Evolutionary conservation across 2,888 invertebrate species (phyloP).

Genomic region (Diplazon laetatorius): DNA sequence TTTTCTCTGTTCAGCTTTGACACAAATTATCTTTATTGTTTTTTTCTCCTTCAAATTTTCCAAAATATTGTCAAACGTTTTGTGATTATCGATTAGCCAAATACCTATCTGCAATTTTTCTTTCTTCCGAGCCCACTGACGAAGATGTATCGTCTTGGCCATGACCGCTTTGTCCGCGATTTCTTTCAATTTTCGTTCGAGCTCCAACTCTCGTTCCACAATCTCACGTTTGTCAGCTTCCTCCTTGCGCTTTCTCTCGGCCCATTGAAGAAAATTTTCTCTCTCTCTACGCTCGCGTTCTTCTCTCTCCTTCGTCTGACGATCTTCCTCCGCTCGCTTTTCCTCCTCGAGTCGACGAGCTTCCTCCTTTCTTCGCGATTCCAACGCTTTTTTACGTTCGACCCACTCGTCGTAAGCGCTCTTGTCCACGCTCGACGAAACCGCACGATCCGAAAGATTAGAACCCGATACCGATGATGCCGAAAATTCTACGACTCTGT

Average conservation of each 20-base stretch:
- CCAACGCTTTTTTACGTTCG: slow-evolving; percentile 82
- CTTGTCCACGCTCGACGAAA: slow-evolving; percentile 72
- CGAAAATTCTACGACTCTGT: slow-evolving; percentile 70
- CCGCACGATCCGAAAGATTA: slow-evolving; percentile 60
- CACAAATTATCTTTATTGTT: no score
- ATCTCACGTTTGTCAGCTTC: slow-evolving; percentile 81
- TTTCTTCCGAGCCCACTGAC: slow-evolving; percentile 85
- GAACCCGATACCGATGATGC: slow-evolving; percentile 68
- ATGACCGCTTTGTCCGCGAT: slow-evolving; percentile 73
- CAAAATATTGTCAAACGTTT: slow-evolving; percentile 6
- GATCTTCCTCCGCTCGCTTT: slow-evolving; percentile 70
- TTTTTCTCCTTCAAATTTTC: slow-evolving; percentile 8
- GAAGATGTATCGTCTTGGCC: slow-evolving; percentile 78
- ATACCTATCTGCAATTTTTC: slow-evolving; percentile 85
- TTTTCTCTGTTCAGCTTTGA: slow-evolving; percentile 79
- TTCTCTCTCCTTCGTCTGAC: slow-evolving; percentile 74
- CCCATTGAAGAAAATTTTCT: slow-evolving; percentile 82
- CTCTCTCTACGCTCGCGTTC: slow-evolving; percentile 79
- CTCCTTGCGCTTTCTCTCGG: slow-evolving; percentile 80
- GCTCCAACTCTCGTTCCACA: slow-evolving; percentile 82
- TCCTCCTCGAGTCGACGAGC: slow-evolving; percentile 71
- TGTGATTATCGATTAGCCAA: neutral
- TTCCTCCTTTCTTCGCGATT: slow-evolving; percentile 75
- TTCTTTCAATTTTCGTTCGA: slow-evolving; percentile 81
- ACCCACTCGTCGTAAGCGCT: slow-evolving; percentile 85